These are phyloP conservation scores for Trialeurodes vaporariorum DNA, from an alignment of 1,140 invertebrate species.

Conservation along the genomic window DNA sequence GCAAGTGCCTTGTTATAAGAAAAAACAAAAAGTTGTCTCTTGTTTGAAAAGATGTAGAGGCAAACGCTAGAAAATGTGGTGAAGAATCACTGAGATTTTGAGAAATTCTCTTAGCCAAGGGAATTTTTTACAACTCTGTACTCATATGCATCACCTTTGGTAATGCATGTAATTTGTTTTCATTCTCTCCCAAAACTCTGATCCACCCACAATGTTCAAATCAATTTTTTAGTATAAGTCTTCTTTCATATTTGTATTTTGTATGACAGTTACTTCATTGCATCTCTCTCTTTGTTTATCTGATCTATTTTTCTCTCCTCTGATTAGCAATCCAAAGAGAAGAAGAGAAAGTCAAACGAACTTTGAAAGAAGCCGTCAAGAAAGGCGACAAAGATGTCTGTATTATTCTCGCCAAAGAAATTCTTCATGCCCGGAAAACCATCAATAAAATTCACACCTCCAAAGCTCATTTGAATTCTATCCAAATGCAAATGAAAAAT, in stretches of 20 bases:
- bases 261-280: neutral
- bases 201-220: too few species aligned
- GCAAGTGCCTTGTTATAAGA: too few species aligned
- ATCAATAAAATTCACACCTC: conserved; percentile 85
- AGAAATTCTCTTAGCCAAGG: too few species aligned
- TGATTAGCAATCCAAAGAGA: conserved; percentile 78
- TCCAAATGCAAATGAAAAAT: conserved; percentile 96
- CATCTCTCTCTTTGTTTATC: neutral
- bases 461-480: conserved; percentile 95
- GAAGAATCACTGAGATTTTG: too few species aligned
- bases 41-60: too few species aligned
- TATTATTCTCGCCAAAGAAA: conserved; percentile 88
- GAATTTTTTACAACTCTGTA: too few species aligned
- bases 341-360: conserved; percentile 91
- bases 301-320: conserved; percentile 3
- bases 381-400: conserved; percentile 93
- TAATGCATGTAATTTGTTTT: too few species aligned
- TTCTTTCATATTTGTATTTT: neutral
- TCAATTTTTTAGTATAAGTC: conserved; percentile 2
- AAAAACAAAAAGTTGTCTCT: too few species aligned
- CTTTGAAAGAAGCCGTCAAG: conserved; percentile 90
- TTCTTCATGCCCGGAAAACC: conserved; percentile 80
- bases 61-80: too few species aligned
- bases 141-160: too few species aligned
- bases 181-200: too few species aligned